A percentile compares a stretch with the other conserved stretches of the same genome.
These are phyloP conservation scores for Halcyon leucocephala DNA, from an alignment of 2,797 vertebrate genomes.

Conservation along the genomic window DNA sequence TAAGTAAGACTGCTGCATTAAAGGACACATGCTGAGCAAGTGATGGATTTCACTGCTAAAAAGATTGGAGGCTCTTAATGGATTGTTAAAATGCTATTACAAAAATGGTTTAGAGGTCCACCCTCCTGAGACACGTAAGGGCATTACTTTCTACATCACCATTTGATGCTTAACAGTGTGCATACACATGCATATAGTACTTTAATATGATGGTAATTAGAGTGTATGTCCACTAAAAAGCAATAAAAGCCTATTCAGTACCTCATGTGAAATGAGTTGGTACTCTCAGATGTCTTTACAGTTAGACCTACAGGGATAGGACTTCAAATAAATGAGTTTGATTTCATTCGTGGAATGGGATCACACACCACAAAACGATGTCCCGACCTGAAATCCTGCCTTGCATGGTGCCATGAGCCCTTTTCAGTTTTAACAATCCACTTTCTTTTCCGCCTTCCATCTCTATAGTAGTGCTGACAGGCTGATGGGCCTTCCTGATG, in stretches of 20 bases:
- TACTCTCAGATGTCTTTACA: background rate
- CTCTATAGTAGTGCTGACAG: background rate
- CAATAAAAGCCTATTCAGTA: background rate
- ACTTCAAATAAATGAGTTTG: background rate
- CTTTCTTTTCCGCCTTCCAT: background rate
- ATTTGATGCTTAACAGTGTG: background rate
- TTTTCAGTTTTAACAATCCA: background rate
- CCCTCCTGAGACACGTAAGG: background rate
- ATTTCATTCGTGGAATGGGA: background rate
- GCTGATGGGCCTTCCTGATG: background rate
- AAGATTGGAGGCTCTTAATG: slow-evolving; percentile 24
- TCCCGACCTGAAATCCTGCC: background rate
- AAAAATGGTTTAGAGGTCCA: background rate
- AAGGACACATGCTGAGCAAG: slow-evolving; percentile 36
- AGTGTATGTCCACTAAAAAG: background rate
- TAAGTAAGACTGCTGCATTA: slow-evolving; percentile 42
- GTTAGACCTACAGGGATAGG: background rate
- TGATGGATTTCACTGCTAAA: slow-evolving; percentile 39
- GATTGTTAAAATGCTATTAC: slow-evolving; percentile 22
- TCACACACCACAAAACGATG: background rate
- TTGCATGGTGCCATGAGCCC: background rate
- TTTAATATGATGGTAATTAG: background rate
- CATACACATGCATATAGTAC: background rate
- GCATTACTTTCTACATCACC: background rate
- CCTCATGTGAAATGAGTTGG: background rate